Evolutionary conservation across 1,140 invertebrate species (phyloP).

Genomic region (Belonocnema kinseyi): DNA sequence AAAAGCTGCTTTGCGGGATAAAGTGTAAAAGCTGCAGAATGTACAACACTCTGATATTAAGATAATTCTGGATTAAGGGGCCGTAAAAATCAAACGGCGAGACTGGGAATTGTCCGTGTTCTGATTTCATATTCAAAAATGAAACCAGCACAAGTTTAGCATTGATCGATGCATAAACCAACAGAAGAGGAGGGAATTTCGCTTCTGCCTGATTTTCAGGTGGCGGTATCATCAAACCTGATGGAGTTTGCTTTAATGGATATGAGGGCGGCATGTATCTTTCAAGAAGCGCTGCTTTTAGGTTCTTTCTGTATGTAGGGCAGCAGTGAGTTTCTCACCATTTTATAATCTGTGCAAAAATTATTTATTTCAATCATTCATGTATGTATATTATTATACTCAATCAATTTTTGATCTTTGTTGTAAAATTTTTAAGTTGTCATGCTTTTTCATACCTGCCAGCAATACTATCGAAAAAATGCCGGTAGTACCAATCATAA

Average conservation of each 20-base stretch:
- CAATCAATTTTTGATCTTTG: too few relatives aligned
- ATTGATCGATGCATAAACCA: too few relatives aligned
- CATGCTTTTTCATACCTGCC: neutral
- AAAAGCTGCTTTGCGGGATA: neutral
- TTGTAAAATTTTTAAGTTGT: too few relatives aligned
- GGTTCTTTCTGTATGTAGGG: neutral
- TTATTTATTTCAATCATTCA: too few relatives aligned
- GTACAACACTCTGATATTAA: neutral
- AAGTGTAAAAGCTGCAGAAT: neutral
- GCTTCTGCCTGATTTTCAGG: neutral
- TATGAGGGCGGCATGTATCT: neutral
- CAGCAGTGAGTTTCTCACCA: too few relatives aligned
- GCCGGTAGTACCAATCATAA: neutral
- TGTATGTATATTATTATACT: too few relatives aligned
- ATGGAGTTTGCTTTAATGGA: neutral
- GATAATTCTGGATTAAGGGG: neutral
- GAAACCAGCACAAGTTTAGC: too few relatives aligned
- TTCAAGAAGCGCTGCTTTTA: neutral
- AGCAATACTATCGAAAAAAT: neutral
- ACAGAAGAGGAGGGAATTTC: too few relatives aligned
- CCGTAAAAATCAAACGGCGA: neutral
- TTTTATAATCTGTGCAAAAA: too few relatives aligned
- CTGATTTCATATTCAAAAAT: too few relatives aligned
- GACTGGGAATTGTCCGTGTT: too few relatives aligned
- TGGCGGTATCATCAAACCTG: neutral